Conservation (phyloP, 2,113 vertebrate species). For the Bucco capensis region DNA sequence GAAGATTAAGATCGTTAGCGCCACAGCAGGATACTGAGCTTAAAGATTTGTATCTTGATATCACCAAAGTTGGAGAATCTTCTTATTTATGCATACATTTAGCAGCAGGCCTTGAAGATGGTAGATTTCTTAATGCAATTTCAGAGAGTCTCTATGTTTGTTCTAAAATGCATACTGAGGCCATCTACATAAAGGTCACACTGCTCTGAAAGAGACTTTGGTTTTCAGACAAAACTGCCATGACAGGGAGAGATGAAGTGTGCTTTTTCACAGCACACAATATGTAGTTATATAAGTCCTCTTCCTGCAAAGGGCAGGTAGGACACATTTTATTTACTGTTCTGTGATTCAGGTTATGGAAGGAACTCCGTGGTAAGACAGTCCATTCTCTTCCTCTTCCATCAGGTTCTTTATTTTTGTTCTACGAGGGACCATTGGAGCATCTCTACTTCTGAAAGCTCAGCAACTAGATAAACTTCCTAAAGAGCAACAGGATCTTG, state of each 20-base stretch:
- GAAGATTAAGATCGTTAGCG: background rate
- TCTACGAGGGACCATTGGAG: slow-evolving; percentile 79
- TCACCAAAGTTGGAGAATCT: background rate
- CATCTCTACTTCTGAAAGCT: slow-evolving; percentile 76
- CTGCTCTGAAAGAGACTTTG: background rate
- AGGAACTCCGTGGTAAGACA: background rate
- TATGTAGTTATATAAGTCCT: background rate
- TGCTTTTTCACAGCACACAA: background rate
- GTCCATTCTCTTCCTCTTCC: background rate
- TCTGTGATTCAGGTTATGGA: background rate
- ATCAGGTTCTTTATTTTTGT: slow-evolving; percentile 82
- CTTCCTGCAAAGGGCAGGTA: background rate
- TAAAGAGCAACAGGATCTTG: slow-evolving; percentile 61
- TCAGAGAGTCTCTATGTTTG: background rate
- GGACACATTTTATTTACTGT: background rate
- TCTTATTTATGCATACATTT: background rate
- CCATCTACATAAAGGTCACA: background rate
- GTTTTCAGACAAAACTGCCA: background rate
- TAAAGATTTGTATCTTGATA: background rate
- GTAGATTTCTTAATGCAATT: background rate
- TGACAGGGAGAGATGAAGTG: background rate
- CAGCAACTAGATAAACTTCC: slow-evolving; percentile 81
- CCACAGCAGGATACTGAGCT: background rate
- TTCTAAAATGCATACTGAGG: background rate
- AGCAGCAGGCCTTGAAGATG: background rate